phyloP scores from a whole-genome alignment of 1,140 invertebrate genomes.

The Zaprionus capensis region DNA sequence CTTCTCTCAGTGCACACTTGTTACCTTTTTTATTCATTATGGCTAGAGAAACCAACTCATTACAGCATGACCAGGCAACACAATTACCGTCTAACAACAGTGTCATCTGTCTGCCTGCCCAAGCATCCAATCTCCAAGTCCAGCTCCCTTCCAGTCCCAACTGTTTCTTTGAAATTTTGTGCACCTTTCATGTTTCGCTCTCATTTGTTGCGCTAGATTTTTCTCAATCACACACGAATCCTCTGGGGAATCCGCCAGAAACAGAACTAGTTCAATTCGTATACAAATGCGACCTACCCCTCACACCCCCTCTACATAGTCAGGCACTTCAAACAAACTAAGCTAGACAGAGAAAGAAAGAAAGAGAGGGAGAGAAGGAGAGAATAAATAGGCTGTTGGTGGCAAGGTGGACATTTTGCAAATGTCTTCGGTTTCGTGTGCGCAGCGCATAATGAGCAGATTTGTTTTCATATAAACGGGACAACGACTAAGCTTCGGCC shows the following conservation, averaged over 20 bases:
- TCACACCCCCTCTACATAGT: conserved; percentile 21
- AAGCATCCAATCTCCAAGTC: background rate
- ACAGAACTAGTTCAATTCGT: conserved; percentile 64
- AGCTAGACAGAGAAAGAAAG: conserved; percentile 41
- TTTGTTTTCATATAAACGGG: conserved; percentile 76
- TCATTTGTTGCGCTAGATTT: conserved; percentile 83
- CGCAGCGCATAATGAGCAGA: conserved; percentile 71
- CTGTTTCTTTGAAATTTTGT: conserved; percentile 32
- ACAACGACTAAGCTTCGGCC: conserved; percentile 61
- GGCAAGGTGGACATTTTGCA: conserved; percentile 67
- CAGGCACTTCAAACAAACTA: conserved; percentile 55
- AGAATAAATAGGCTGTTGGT: background rate
- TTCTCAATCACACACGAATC: conserved; percentile 74
- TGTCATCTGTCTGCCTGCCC: conserved; percentile 30
- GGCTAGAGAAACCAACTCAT: conserved; percentile 45
- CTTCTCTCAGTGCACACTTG: background rate
- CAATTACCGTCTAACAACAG: conserved; percentile 46
- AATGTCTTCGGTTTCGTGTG: conserved; percentile 70
- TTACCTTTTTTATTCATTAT: conserved; percentile 63
- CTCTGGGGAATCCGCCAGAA: conserved; percentile 24
- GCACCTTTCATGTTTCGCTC: conserved; percentile 66
- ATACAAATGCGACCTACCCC: conserved; percentile 48
- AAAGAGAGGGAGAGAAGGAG: background rate
- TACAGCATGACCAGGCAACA: conserved; percentile 41
- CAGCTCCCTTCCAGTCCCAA: background rate